These are phyloP conservation scores for Halichoeres trimaculatus DNA, from an alignment of 2,113 vertebrate genomes.

Conservation along the genomic window DNA sequence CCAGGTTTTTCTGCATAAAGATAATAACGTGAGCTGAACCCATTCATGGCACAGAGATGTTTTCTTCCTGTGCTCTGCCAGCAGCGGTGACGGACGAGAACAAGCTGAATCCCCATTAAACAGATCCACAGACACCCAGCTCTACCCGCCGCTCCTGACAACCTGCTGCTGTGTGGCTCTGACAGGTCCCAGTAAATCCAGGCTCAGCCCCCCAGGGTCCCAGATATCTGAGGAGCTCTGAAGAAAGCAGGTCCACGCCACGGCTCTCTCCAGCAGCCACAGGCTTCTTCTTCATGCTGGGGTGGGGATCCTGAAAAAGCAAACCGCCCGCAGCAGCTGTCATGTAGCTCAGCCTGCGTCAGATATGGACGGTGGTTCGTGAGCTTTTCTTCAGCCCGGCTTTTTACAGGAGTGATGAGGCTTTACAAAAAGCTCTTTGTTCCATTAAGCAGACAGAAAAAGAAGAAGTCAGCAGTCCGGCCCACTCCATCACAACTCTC, in stretches of 20 bases:
- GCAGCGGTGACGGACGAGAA: conserved; percentile 16
- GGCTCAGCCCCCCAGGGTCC: conserved; percentile 29
- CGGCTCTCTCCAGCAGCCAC: conserved; percentile 8
- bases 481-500: conserved; percentile 36
- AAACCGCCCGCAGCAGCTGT: conserved; percentile 46
- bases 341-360: conserved; percentile 36
- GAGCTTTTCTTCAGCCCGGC: conserved; percentile 35
- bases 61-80: not conserved
- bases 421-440: conserved; percentile 49
- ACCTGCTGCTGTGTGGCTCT: conserved; percentile 28
- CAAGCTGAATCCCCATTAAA: conserved; percentile 27
- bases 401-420: conserved; percentile 44
- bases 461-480: conserved; percentile 54
- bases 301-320: conserved; percentile 16
- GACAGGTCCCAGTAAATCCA: conserved; percentile 49
- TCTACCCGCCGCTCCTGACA: conserved; percentile 33
- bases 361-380: conserved; percentile 24
- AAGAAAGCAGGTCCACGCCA: conserved; percentile 14
- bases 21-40: not conserved
- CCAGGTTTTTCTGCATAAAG: not conserved
- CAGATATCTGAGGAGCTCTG: conserved; percentile 19
- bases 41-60: not conserved
- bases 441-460: conserved; percentile 39
- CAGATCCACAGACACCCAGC: conserved; percentile 28
- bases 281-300: conserved; percentile 17